A percentile compares a stretch with the other conserved stretches of the same genome.
phyloP scores from a whole-genome alignment of 2,113 vertebrate species.

The Anguilla rostrata region DNA sequence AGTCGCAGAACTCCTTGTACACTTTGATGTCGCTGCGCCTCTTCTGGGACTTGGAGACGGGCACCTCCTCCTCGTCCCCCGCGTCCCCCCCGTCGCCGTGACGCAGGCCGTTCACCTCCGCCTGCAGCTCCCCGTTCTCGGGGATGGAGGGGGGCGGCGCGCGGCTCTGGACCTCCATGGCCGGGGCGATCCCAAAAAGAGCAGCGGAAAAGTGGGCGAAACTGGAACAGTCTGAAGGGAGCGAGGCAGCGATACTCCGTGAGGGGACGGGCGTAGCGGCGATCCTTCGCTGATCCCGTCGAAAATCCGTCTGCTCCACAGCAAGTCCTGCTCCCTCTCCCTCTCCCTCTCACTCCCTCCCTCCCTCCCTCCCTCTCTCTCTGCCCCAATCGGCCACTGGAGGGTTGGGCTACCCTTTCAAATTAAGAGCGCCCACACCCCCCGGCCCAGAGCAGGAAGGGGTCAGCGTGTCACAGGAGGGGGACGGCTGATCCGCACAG shows the following conservation, averaged over 20 bases:
- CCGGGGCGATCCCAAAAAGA: not conserved
- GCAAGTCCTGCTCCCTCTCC: constrained; percentile 9
- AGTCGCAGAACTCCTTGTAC: constrained; percentile 99
- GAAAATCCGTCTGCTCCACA: not conserved
- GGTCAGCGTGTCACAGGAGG: constrained; percentile 46
- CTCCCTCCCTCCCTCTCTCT: not conserved
- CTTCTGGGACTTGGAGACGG: constrained; percentile 84
- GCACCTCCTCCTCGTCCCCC: constrained; percentile 78
- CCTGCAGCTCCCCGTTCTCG: constrained; percentile 73
- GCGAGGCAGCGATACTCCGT: not conserved
- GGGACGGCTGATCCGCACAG: not conserved
- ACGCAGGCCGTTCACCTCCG: constrained; percentile 54
- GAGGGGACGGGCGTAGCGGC: not conserved
- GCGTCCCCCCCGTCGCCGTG: constrained; percentile 57
- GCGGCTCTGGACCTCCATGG: constrained; percentile 72
- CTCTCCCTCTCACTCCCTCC: not conserved
- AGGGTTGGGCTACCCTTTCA: constrained; percentile 63
- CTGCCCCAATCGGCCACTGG: not conserved
- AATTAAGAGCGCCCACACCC: constrained; percentile 65
- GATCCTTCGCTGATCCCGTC: constrained; percentile 39
- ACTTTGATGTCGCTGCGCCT: constrained; percentile 91
- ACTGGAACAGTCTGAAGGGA: not conserved
- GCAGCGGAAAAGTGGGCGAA: not conserved
- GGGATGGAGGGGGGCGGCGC: constrained; percentile 70
- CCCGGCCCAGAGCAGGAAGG: constrained; percentile 33